Conservation (phyloP, 2,797 vertebrate genomes). For the Gymnoscopelus braueri region DNA sequence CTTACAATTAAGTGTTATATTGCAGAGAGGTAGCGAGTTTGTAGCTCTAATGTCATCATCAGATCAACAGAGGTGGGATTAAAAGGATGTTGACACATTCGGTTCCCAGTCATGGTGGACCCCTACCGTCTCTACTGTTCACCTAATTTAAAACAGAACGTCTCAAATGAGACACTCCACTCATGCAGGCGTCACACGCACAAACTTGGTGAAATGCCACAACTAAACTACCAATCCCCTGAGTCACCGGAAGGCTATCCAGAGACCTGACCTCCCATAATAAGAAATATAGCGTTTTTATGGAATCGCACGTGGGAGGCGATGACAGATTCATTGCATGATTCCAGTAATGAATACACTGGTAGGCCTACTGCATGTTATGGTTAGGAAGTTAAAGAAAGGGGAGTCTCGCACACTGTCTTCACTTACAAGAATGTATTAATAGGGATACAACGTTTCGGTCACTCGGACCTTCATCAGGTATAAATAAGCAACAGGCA, state of each 20-base stretch:
- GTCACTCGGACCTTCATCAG: no score
- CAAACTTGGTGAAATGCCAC: neutral
- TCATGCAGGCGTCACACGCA: neutral
- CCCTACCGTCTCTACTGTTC: no score
- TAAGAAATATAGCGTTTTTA: neutral
- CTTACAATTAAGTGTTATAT: neutral
- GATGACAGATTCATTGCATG: neutral
- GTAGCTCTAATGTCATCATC: conserved; percentile 11
- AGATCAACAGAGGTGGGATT: conserved; percentile 22
- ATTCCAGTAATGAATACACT: neutral
- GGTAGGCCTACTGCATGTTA: neutral
- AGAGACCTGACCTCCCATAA: neutral
- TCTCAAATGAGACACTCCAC: neutral
- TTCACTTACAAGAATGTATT: no score
- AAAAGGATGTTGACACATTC: neutral
- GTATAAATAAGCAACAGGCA: no score
- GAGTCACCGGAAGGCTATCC: neutral
- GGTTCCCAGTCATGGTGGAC: neutral
- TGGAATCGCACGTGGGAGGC: neutral
- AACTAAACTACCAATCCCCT: neutral
- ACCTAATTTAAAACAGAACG: no score
- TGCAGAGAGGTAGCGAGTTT: neutral
- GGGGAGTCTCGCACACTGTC: no score
- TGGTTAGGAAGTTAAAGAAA: no score
- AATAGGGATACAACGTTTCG: no score